A percentile compares a stretch with the other conserved stretches of the same genome.
phyloP scores from a whole-genome alignment of 64 coral and sea anemone species.

The Orbicella faveolata region DNA sequence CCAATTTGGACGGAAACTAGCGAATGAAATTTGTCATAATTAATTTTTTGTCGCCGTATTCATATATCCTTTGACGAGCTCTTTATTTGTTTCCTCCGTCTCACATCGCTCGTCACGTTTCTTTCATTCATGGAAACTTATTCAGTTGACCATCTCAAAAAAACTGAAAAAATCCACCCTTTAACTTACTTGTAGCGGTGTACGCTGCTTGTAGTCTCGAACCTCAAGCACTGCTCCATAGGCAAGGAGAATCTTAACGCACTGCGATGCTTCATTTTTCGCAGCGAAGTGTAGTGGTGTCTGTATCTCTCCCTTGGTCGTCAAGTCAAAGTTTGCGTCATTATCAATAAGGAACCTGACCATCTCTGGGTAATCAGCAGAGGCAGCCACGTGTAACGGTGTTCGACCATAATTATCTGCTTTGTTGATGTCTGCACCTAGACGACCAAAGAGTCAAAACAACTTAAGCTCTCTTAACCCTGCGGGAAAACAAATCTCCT shows the following conservation, averaged over 20 bases:
- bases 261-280: slow-evolving; percentile 65
- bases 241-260: slow-evolving; percentile 67
- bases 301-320: slow-evolving; percentile 65
- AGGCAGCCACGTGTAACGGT: slow-evolving; percentile 64
- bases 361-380: slow-evolving; percentile 79
- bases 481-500: background rate
- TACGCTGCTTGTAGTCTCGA: slow-evolving; percentile 79
- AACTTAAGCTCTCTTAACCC: background rate
- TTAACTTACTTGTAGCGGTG: slow-evolving; percentile 60
- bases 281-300: slow-evolving; percentile 83
- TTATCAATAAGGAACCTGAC: slow-evolving; percentile 61
- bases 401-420: slow-evolving; percentile 63
- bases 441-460: background rate
- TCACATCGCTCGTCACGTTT: no score
- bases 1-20: no score
- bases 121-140: no score
- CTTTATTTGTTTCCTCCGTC: no score
- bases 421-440: slow-evolving; percentile 69
- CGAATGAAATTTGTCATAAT: no score
- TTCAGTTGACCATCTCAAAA: no score
- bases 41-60: no score
- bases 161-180: background rate
- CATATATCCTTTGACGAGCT: no score
- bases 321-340: slow-evolving; percentile 51
- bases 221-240: slow-evolving; percentile 57